These are phyloP conservation scores for Hirtodrosophila cameraria DNA, from an alignment of 2,888 invertebrate species.

Conservation along the genomic window DNA sequence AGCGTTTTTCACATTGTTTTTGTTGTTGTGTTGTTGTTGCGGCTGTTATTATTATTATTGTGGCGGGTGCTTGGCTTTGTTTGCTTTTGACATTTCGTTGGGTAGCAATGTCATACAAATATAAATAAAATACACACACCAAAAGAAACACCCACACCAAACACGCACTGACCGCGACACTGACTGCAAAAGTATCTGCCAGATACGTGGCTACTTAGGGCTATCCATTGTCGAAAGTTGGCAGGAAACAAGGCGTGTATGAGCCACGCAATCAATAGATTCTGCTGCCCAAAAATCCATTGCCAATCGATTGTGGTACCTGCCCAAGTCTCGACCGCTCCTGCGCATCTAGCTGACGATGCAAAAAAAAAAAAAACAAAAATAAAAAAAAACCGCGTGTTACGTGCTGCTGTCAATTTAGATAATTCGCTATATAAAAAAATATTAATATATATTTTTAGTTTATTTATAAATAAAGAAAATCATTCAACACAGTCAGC, in stretches of 20 bases:
- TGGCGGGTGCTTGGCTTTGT: constrained; percentile 58
- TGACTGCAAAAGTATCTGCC: constrained; percentile 23
- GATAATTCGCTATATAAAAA: constrained; percentile 55
- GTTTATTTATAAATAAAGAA: constrained; percentile 61
- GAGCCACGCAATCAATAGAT: constrained; percentile 43
- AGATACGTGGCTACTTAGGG: constrained; percentile 39
- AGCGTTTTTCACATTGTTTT: constrained; percentile 57
- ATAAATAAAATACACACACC: constrained; percentile 65
- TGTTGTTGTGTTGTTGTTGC: constrained; percentile 32
- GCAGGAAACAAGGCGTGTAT: constrained; percentile 23
- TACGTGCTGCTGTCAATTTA: constrained; percentile 40
- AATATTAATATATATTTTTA: constrained; percentile 40
- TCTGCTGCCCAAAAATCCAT: constrained; percentile 1
- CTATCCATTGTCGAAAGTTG: constrained; percentile 23
- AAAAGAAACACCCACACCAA: constrained; percentile 47
- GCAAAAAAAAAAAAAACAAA: constrained; percentile 11
- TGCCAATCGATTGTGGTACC: constrained; percentile 32
- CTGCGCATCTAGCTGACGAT: background rate
- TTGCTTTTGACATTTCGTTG: constrained; percentile 80
- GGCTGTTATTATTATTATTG: constrained; percentile 46
- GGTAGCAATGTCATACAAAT: constrained; percentile 81
- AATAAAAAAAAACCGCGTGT: constrained; percentile 25
- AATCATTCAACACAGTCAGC: constrained; percentile 59
- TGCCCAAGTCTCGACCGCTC: constrained; percentile 6
- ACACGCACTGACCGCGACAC: constrained; percentile 55